Percentiles rank a stretch among this genome's conserved stretches.
Evolutionary conservation across 2,113 vertebrate genomes (phyloP).

Genomic region (Furnarius figulus): DNA sequence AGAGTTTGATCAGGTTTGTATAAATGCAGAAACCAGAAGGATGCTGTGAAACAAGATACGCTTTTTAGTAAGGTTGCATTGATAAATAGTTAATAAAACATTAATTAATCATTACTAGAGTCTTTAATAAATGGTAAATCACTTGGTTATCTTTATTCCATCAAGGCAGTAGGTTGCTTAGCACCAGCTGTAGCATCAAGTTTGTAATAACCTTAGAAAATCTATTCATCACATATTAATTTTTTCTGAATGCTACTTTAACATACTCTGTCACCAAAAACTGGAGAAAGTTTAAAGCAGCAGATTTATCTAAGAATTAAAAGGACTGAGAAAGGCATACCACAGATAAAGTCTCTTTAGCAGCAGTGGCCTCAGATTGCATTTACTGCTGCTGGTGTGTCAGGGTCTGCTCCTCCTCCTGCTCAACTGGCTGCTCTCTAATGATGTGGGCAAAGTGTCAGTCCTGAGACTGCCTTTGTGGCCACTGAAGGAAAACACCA

Average conservation of each 20-base stretch:
- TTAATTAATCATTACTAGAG: constrained; percentile 47
- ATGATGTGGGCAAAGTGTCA: background rate
- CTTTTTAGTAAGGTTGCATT: constrained; percentile 21
- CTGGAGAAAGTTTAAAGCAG: background rate
- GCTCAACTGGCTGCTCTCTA: background rate
- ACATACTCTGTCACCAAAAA: background rate
- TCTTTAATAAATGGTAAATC: constrained; percentile 52
- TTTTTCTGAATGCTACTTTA: background rate
- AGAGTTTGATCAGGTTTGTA: background rate
- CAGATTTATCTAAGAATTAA: background rate
- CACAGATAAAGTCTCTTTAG: background rate
- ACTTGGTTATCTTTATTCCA: constrained; percentile 22
- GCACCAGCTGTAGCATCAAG: background rate
- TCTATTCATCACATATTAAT: background rate
- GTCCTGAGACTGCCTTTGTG: background rate
- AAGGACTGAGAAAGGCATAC: background rate
- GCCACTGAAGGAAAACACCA: background rate
- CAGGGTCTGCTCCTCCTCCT: background rate
- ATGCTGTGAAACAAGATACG: background rate
- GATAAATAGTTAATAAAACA: constrained; percentile 61
- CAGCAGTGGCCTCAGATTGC: background rate
- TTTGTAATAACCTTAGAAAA: constrained; percentile 6
- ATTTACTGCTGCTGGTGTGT: background rate
- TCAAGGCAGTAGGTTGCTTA: constrained; percentile 19
- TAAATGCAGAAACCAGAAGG: constrained; percentile 5